These are phyloP conservation scores for Pomatostomus ruficeps DNA, from an alignment of 2,113 vertebrate species.

Conservation along the genomic window DNA sequence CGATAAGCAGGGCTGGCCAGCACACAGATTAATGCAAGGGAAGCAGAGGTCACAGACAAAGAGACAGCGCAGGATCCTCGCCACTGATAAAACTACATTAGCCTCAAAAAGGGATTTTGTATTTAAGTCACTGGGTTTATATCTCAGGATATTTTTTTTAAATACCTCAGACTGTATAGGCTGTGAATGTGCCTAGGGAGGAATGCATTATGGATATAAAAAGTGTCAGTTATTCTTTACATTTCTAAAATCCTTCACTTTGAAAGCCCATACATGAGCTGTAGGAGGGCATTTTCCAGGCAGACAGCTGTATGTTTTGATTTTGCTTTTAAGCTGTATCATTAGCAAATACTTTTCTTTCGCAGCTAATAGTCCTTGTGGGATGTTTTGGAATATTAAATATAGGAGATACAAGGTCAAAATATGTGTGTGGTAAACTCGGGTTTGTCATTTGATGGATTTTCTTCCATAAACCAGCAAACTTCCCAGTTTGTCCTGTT, in stretches of 20 bases:
- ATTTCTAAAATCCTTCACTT: constrained; percentile 45
- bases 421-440: neutral
- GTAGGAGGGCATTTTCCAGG: constrained; percentile 17
- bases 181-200: constrained; percentile 19
- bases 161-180: neutral
- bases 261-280: constrained; percentile 40
- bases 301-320: constrained; percentile 13
- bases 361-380: neutral
- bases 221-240: constrained; percentile 55
- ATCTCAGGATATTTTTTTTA: neutral
- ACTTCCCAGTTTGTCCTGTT: neutral
- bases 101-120: neutral
- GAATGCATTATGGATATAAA: constrained; percentile 44
- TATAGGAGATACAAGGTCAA: neutral
- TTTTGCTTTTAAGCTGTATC: constrained; percentile 36
- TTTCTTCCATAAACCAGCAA: neutral
- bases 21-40: constrained; percentile 11
- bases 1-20: neutral
- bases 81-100: neutral
- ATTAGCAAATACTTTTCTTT: constrained; percentile 51
- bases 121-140: neutral
- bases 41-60: neutral
- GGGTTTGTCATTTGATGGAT: neutral
- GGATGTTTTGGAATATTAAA: neutral
- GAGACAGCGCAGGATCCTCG: neutral